A percentile compares a stretch with the other conserved stretches of the same genome.
Conservation (phyloP, 2,797 vertebrate genomes). For the Spheniscus humboldti region DNA sequence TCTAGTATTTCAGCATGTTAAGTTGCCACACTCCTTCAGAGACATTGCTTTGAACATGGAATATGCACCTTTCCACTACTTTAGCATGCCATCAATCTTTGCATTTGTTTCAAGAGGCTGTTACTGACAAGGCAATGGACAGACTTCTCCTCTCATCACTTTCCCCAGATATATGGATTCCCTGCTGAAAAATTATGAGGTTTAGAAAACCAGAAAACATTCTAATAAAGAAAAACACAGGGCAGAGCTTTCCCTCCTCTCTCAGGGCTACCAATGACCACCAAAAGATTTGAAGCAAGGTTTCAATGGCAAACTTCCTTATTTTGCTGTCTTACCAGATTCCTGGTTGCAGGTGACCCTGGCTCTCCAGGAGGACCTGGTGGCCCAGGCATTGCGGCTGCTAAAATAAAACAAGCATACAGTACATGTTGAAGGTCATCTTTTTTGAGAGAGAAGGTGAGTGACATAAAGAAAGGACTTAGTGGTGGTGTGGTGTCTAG, state of each 20-base stretch:
- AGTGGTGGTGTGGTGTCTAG: not conserved
- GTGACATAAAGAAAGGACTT: not conserved
- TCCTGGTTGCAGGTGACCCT: slow-evolving; percentile 77
- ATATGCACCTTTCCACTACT: not conserved
- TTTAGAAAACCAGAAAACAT: not conserved
- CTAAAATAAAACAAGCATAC: slow-evolving; percentile 64
- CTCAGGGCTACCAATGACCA: not conserved
- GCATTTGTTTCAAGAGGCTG: not conserved
- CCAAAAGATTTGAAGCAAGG: not conserved
- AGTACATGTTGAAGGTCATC: not conserved
- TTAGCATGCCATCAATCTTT: not conserved
- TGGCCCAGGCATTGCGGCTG: slow-evolving; percentile 81
- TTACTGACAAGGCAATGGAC: not conserved
- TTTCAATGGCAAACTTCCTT: not conserved
- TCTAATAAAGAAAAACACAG: not conserved
- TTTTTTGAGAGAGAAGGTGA: not conserved
- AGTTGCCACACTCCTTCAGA: not conserved
- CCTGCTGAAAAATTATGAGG: not conserved
- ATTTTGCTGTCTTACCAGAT: slow-evolving; percentile 75
- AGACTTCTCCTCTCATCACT: not conserved
- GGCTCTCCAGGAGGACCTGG: slow-evolving; percentile 85
- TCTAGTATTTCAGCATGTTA: not conserved
- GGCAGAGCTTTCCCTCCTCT: not conserved
- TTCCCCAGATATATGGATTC: not conserved
- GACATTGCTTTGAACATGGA: not conserved